Conservation (phyloP, 2,888 invertebrate genomes). For the Hypomecis atomaria region DNA sequence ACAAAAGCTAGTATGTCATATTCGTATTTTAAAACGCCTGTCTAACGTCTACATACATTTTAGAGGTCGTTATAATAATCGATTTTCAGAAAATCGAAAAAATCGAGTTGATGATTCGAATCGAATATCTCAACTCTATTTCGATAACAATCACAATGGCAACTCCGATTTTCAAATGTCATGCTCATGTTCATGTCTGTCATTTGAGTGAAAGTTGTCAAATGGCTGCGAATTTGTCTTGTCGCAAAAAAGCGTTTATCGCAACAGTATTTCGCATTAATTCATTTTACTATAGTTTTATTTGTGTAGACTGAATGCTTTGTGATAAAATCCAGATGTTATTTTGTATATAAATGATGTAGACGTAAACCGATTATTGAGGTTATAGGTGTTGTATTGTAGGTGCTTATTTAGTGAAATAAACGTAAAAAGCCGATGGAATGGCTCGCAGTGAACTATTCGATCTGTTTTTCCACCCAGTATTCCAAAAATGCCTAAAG, state of each 20-base stretch:
- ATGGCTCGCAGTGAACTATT: slow-evolving; percentile 83
- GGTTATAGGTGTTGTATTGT: slow-evolving; percentile 70
- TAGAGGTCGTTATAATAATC: slow-evolving; percentile 12
- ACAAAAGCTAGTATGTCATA: too few species aligned
- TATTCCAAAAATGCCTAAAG: slow-evolving; percentile 82
- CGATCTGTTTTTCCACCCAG: slow-evolving; percentile 82
- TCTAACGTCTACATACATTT: background rate
- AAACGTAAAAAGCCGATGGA: slow-evolving; percentile 56
- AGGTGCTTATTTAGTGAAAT: slow-evolving; percentile 64
- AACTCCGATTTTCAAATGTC: slow-evolving; percentile 54
- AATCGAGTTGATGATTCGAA: background rate
- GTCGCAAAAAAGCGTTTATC: slow-evolving; percentile 53
- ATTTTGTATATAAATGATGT: slow-evolving; percentile 45
- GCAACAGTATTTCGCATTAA: slow-evolving; percentile 47
- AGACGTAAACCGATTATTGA: slow-evolving; percentile 61
- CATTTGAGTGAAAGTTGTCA: slow-evolving; percentile 73
- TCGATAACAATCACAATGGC: slow-evolving; percentile 46
- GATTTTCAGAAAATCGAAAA: slow-evolving; percentile 7
- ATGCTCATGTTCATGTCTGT: too few species aligned
- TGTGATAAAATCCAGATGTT: slow-evolving; percentile 20
- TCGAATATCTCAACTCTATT: slow-evolving; percentile 17
- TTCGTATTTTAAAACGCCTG: background rate
- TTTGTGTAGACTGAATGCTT: slow-evolving; percentile 40
- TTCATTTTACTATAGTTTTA: slow-evolving; percentile 44
- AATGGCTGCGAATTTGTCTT: slow-evolving; percentile 59